Conservation (phyloP, 2,888 invertebrate genomes). For the Palloptera scutellata region DNA sequence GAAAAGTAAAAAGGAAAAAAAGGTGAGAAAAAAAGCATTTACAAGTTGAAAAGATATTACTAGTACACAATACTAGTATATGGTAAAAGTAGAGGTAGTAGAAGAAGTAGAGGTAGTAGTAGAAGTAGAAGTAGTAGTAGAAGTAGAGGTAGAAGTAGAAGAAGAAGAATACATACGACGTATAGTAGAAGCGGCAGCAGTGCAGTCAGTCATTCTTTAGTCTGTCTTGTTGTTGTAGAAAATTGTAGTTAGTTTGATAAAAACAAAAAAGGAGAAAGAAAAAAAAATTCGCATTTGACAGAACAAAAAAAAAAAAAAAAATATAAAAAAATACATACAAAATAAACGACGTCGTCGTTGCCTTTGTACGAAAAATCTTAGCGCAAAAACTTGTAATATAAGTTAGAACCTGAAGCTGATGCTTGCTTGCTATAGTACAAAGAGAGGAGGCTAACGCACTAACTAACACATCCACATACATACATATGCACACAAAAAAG, state of each 20-base stretch:
- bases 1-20: slow-evolving; percentile 2
- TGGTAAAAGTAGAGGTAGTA: slow-evolving; percentile 17
- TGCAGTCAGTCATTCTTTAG: slow-evolving; percentile 24
- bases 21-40: slow-evolving; percentile 31
- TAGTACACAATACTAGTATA: slow-evolving; percentile 8
- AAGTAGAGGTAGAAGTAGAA: not conserved
- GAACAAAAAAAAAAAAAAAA: slow-evolving; percentile 37
- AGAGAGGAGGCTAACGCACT: slow-evolving; percentile 50
- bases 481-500: slow-evolving; percentile 36
- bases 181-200: not conserved
- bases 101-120: slow-evolving; percentile 11
- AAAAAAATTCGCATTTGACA: slow-evolving; percentile 28
- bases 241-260: slow-evolving; percentile 21
- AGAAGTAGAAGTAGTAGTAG: slow-evolving; percentile 8
- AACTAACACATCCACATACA: slow-evolving; percentile 42
- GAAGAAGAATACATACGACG: not conserved
- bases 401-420: slow-evolving; percentile 48
- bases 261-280: slow-evolving; percentile 25
- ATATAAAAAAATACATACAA: slow-evolving; percentile 24
- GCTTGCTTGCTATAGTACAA: no score
- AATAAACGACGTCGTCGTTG: not conserved
- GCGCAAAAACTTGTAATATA: slow-evolving; percentile 42
- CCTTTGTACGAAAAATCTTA: slow-evolving; percentile 30
- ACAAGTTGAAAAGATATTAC: slow-evolving; percentile 8
- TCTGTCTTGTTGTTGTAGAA: slow-evolving; percentile 16